Evolutionary conservation across 2,113 vertebrate species (phyloP).

Genomic region (Barnardius zonarius): DNA sequence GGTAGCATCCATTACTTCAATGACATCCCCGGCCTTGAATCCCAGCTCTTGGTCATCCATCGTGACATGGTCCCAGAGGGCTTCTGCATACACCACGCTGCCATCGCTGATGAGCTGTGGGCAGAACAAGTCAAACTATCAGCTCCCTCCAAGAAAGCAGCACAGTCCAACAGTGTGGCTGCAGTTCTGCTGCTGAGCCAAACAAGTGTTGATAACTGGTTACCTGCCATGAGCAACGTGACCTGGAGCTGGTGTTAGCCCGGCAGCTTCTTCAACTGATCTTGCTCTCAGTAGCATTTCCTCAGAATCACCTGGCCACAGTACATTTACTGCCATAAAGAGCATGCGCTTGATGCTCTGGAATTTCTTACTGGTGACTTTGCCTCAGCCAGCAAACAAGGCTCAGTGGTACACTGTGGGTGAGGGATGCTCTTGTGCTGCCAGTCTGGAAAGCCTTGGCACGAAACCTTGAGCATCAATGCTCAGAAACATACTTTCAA

Average conservation of each 20-base stretch:
- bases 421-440: background rate
- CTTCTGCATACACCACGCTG: slow-evolving; percentile 92
- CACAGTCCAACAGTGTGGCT: rapidly evolving
- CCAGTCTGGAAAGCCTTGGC: background rate
- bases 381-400: background rate
- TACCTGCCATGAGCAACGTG: rapidly evolving
- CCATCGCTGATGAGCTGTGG: slow-evolving; percentile 95
- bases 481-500: background rate
- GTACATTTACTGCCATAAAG: background rate
- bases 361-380: background rate
- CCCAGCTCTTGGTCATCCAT: slow-evolving; percentile 98
- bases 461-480: background rate
- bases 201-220: background rate
- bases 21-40: slow-evolving; percentile 93
- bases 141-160: background rate
- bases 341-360: background rate
- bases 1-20: slow-evolving; percentile 94
- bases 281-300: background rate
- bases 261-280: background rate
- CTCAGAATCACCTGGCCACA: background rate
- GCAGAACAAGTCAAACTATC: background rate
- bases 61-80: slow-evolving; percentile 97
- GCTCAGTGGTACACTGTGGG: background rate
- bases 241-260: background rate
- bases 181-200: background rate